Evolutionary conservation across 2,113 vertebrate genomes (phyloP), one percentile per base, ranked within the genome.

Genomic region (Oenanthe melanoleuca): DNA sequence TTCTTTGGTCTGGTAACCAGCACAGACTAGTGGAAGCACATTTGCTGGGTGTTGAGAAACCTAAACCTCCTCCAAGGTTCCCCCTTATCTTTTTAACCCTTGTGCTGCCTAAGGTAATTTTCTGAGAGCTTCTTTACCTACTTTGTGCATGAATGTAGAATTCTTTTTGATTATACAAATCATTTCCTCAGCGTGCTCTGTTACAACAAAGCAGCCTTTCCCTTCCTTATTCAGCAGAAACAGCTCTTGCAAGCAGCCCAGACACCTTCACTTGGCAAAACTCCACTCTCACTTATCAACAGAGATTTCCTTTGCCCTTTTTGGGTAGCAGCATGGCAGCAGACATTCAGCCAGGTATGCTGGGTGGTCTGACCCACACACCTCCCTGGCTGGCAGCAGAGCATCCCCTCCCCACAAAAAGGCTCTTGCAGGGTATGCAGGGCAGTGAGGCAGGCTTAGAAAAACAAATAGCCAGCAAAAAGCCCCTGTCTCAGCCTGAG

Each of bases 311-410:
- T 1, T 13, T 59, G 4, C 34, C 34, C 16, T 75, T 92, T 88
- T 86, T 25, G 50, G 59, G 50, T 72, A 60, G 45, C n/a, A 85
- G 6, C 1, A 5, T 17, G n/a, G 45, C 22, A 44, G 57, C 71
- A 11, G 50, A 52, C 26, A 52, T 29, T 52, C 26, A 52, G 50
- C 50, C 50, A 52, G 50, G 16, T 52, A 28, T 52, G 60, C 26
- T 24, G 17, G 4, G 42, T 1, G 20, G 10, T n/a, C 65, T 52
- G 34, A 88, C 10, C 52, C 53, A 24, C 13, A 2, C 1, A 0
- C 19, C 24, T 60, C 21, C 50, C 8, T 28, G 0, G 0, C 38
- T 1, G 4, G 17, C 38, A 47, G 33, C 40, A 66, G 29, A 57
- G 40, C 31, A 3, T 49, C 20, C 47, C 11, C 40, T 47, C 26